Conservation (phyloP, 2,797 vertebrate genomes). For the Gymnodraco acuticeps region DNA sequence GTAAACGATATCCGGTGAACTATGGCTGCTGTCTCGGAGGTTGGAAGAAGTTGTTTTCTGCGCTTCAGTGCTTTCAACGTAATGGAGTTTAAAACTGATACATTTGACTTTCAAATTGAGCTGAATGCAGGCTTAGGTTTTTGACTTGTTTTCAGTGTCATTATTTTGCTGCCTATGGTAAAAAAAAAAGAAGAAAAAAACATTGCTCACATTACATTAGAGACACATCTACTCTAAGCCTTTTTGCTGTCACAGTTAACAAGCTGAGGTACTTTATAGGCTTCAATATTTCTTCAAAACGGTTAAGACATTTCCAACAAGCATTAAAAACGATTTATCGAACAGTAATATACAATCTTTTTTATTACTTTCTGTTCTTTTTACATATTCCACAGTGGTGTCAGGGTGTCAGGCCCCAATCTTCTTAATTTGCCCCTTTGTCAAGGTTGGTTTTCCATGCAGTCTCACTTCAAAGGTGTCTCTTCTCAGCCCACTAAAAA, state of each 20-base stretch:
- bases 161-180: slow-evolving; percentile 11
- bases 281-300: slow-evolving; percentile 48
- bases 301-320: slow-evolving; percentile 38
- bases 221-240: slow-evolving; percentile 35
- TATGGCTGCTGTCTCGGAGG: not conserved
- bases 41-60: slow-evolving; percentile 10
- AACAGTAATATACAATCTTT: slow-evolving; percentile 26
- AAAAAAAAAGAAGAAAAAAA: slow-evolving; percentile 17
- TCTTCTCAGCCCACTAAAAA: slow-evolving; percentile 4
- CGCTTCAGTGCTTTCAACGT: not conserved
- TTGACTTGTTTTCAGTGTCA: not conserved
- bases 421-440: not conserved
- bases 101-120: not conserved
- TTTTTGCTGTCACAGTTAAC: slow-evolving; percentile 52
- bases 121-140: slow-evolving; percentile 4
- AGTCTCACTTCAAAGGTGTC: slow-evolving; percentile 7
- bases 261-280: slow-evolving; percentile 68
- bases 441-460: slow-evolving; percentile 3
- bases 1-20: slow-evolving; percentile 52
- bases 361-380: not conserved
- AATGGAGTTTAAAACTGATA: not conserved
- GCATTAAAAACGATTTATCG: slow-evolving; percentile 31
- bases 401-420: not conserved
- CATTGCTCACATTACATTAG: slow-evolving; percentile 33
- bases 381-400: not conserved